Percentiles rank a stretch among this genome's conserved stretches.
phyloP scores from a whole-genome alignment of 2,797 vertebrate species.

The Anguilla megastoma region DNA sequence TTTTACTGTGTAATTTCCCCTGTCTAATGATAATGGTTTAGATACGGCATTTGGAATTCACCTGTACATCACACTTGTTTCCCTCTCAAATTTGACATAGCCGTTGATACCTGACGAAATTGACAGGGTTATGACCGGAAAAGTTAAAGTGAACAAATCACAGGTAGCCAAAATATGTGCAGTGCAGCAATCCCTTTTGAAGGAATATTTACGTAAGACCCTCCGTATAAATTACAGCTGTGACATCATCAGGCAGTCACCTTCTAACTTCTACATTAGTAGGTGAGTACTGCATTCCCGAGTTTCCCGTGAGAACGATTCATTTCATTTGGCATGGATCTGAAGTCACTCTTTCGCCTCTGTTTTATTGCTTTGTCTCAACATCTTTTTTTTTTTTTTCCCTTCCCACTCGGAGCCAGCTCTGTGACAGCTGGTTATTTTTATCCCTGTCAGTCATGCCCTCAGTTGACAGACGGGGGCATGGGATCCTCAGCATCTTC shows the following conservation, averaged over 20 bases:
- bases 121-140: too few relatives aligned
- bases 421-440: slow-evolving; percentile 15
- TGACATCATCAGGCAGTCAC: background rate
- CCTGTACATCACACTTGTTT: background rate
- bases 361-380: slow-evolving; percentile 20
- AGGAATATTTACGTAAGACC: background rate
- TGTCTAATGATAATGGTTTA: background rate
- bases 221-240: background rate
- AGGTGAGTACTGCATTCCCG: background rate
- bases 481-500: slow-evolving; percentile 1
- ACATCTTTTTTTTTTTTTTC: background rate
- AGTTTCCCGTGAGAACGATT: background rate
- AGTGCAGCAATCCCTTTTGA: background rate
- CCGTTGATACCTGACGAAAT: background rate
- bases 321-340: slow-evolving; percentile 12
- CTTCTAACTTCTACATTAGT: background rate
- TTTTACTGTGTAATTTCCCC: background rate
- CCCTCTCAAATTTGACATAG: background rate
- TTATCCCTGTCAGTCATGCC: slow-evolving; percentile 15
- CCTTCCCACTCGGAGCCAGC: background rate
- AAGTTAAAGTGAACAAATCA: background rate
- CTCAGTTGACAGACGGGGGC: slow-evolving; percentile 6
- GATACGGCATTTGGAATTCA: background rate
- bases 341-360: background rate
- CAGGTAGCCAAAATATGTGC: background rate